These are phyloP conservation scores for Hyphantria cunea DNA, from an alignment of 1,140 invertebrate species.

Conservation along the genomic window DNA sequence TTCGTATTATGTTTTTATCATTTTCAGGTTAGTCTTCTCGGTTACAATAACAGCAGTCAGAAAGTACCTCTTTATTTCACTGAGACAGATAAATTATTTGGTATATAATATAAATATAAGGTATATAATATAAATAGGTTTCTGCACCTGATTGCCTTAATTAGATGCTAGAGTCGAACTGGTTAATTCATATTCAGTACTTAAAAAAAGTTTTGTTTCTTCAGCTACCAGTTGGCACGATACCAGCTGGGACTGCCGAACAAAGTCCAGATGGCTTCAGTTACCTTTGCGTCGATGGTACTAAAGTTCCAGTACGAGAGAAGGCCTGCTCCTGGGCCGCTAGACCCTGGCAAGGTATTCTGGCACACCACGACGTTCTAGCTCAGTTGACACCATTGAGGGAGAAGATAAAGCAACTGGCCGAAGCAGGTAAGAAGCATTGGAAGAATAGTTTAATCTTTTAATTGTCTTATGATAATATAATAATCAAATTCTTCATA, in stretches of 20 bases:
- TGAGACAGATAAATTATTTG: too few relatives aligned
- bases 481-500: too few relatives aligned
- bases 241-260: conserved; percentile 68
- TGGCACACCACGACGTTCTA: conserved; percentile 84
- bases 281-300: conserved; percentile 93
- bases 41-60: too few relatives aligned
- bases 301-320: conserved; percentile 84
- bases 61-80: too few relatives aligned
- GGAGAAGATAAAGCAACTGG: conserved; percentile 71
- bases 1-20: too few relatives aligned
- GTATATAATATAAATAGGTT: too few relatives aligned
- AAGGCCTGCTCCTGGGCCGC: conserved; percentile 91
- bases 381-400: conserved; percentile 71
- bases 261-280: conserved; percentile 84
- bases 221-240: conserved; percentile 83
- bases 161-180: too few relatives aligned
- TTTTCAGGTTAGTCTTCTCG: too few relatives aligned
- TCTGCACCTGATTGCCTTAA: too few relatives aligned
- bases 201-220: conserved; percentile 13
- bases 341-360: conserved; percentile 89
- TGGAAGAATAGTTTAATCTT: neutral
- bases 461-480: too few relatives aligned
- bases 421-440: conserved; percentile 54
- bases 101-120: too few relatives aligned
- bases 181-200: too few relatives aligned